Percentiles rank a stretch among this genome's conserved stretches.
phyloP scores from a whole-genome alignment of 2,113 vertebrate species.

The Todiramphus saurophagus region DNA sequence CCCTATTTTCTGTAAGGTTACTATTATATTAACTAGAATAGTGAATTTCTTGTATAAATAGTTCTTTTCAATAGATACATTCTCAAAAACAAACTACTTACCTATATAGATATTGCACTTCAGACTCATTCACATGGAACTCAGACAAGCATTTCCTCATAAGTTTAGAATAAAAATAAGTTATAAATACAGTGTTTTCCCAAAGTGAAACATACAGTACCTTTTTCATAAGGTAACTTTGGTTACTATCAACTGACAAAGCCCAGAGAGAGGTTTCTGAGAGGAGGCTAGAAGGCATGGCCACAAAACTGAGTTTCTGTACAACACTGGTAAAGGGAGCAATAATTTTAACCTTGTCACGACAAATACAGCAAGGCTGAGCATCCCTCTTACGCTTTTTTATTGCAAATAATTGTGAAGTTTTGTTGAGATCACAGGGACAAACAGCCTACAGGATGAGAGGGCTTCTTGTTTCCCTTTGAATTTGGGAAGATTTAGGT shows the following conservation, averaged over 20 bases:
- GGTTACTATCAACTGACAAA: slow-evolving; percentile 43
- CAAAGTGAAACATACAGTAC: slow-evolving; percentile 45
- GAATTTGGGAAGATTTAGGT: neutral
- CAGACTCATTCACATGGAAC: slow-evolving; percentile 53
- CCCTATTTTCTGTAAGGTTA: slow-evolving; percentile 42
- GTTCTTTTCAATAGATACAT: slow-evolving; percentile 50
- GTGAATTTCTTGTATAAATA: slow-evolving; percentile 51
- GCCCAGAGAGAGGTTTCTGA: slow-evolving; percentile 8
- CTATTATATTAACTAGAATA: slow-evolving; percentile 47
- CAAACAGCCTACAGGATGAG: neutral
- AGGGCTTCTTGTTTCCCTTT: neutral
- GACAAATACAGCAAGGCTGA: neutral
- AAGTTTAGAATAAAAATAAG: slow-evolving; percentile 48
- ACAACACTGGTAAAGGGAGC: neutral
- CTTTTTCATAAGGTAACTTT: slow-evolving; percentile 55
- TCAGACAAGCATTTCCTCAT: slow-evolving; percentile 60
- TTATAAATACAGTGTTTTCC: slow-evolving; percentile 60
- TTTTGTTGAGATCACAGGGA: slow-evolving; percentile 5
- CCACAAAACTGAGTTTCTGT: neutral
- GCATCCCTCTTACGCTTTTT: neutral
- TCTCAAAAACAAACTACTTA: slow-evolving; percentile 63
- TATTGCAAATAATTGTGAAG: slow-evolving; percentile 35
- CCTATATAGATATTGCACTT: slow-evolving; percentile 73
- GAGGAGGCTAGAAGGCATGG: neutral
- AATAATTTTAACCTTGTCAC: neutral